Evolutionary conservation across 2,888 invertebrate genomes (phyloP).

Genomic region (Penaeus monodon): DNA sequence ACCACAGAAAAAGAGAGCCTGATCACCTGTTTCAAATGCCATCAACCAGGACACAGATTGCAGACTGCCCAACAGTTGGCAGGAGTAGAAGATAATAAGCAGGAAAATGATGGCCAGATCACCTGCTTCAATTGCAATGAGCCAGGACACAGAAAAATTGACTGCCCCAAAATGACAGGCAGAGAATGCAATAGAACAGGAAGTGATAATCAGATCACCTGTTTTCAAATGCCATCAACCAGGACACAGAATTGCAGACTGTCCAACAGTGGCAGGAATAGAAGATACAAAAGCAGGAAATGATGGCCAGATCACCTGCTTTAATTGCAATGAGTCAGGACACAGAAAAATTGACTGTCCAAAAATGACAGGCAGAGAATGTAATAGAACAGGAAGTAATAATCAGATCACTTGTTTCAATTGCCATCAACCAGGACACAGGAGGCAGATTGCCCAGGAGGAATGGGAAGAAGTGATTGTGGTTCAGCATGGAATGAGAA

Average conservation of each 20-base stretch:
- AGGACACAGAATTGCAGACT: neutral
- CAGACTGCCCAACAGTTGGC: constrained; percentile 69
- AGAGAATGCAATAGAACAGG: neutral
- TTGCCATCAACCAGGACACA: constrained; percentile 71
- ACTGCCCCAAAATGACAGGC: neutral
- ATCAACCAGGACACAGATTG: constrained; percentile 70
- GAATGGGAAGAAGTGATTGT: no score
- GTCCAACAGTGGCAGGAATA: neutral
- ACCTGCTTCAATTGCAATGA: neutral
- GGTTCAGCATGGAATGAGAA: no score
- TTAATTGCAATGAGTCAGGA: neutral
- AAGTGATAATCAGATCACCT: constrained; percentile 64
- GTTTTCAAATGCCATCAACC: constrained; percentile 69
- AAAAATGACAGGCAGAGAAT: neutral
- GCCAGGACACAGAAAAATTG: neutral
- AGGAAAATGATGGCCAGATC: neutral
- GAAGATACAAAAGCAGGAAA: neutral
- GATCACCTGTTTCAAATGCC: constrained; percentile 70
- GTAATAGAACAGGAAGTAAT: neutral
- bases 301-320: neutral
- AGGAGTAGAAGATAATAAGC: neutral
- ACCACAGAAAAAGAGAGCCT: neutral
- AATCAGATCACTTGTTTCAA: constrained; percentile 68
- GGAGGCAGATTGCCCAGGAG: constrained; percentile 69
- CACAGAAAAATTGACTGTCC: no score